Evolutionary conservation across 1,140 invertebrate species (phyloP).

Genomic region (Oryctes rhinoceros): DNA sequence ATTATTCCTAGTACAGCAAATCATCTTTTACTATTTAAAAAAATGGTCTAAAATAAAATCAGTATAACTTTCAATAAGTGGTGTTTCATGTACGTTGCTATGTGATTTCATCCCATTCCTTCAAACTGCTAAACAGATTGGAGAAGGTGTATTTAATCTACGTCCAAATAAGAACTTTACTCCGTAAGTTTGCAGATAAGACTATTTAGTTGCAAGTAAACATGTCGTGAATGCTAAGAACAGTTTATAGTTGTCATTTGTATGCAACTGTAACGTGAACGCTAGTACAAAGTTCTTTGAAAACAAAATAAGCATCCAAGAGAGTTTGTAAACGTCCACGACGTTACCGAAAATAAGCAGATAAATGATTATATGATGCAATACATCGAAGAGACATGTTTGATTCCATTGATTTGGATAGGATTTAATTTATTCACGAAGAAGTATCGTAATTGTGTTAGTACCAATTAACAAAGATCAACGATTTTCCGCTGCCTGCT

Average conservation of each 20-base stretch:
- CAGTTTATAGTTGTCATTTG: neutral
- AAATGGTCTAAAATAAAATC: too few relatives aligned
- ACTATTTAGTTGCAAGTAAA: neutral
- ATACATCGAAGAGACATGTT: neutral
- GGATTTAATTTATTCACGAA: too few relatives aligned
- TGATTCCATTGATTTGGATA: too few relatives aligned
- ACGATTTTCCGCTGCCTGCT: too few relatives aligned
- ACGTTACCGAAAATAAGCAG: neutral
- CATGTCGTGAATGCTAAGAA: neutral
- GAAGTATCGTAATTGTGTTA: too few relatives aligned
- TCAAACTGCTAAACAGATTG: neutral
- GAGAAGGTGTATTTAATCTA: neutral
- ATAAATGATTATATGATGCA: neutral
- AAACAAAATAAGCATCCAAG: neutral
- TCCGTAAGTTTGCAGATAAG: neutral
- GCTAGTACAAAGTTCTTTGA: neutral
- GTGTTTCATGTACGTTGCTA: too few relatives aligned
- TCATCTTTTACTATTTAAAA: too few relatives aligned
- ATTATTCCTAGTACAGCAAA: too few relatives aligned
- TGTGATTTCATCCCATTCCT: too few relatives aligned
- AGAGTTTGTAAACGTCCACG: neutral
- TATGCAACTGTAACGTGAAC: slow-evolving; percentile 9
- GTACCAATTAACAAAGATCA: too few relatives aligned
- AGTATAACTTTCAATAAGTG: too few relatives aligned
- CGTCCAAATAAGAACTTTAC: neutral